Conservation (phyloP, 2,888 invertebrate genomes). For the Cartodere bifasciata region DNA sequence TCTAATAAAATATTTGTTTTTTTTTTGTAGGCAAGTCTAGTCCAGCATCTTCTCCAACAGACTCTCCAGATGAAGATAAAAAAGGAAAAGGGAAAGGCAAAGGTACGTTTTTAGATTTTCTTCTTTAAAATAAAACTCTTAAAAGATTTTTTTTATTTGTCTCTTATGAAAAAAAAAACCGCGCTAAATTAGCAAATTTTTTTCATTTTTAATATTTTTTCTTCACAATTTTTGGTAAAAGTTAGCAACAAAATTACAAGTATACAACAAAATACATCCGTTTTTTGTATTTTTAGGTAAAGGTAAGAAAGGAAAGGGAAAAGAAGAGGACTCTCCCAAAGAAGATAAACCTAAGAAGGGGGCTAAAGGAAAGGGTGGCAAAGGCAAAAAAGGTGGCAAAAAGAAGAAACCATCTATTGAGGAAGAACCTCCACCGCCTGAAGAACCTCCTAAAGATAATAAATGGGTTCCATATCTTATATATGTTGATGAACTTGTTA, state of each 20-base stretch:
- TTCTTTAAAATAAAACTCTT: too few species aligned
- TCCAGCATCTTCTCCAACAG: too few species aligned
- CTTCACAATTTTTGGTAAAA: background rate
- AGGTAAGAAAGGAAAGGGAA: slow-evolving; percentile 31
- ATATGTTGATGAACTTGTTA: slow-evolving; percentile 17
- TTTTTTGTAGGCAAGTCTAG: too few species aligned
- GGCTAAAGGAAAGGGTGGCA: slow-evolving; percentile 5
- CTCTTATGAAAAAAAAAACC: too few species aligned
- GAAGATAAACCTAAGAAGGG: slow-evolving; percentile 29
- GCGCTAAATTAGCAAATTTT: background rate
- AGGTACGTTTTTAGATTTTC: too few species aligned
- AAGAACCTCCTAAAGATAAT: too few species aligned
- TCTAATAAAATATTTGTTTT: too few species aligned
- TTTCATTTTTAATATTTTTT: background rate
- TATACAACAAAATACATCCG: slow-evolving; percentile 30
- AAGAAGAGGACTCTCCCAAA: slow-evolving; percentile 33
- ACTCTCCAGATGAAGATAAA: too few species aligned
- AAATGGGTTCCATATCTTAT: slow-evolving; percentile 20
- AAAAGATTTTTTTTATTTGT: too few species aligned
- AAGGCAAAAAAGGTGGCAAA: slow-evolving; percentile 6
- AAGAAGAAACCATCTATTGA: slow-evolving; percentile 3
- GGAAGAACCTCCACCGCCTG: slow-evolving; percentile 11
- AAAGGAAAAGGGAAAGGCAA: too few species aligned
- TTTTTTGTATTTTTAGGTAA: too few species aligned
- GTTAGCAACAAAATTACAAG: slow-evolving; percentile 32